These are phyloP conservation scores for Drosophila lutescens DNA, from an alignment of 2,888 invertebrate species.

Conservation along the genomic window DNA sequence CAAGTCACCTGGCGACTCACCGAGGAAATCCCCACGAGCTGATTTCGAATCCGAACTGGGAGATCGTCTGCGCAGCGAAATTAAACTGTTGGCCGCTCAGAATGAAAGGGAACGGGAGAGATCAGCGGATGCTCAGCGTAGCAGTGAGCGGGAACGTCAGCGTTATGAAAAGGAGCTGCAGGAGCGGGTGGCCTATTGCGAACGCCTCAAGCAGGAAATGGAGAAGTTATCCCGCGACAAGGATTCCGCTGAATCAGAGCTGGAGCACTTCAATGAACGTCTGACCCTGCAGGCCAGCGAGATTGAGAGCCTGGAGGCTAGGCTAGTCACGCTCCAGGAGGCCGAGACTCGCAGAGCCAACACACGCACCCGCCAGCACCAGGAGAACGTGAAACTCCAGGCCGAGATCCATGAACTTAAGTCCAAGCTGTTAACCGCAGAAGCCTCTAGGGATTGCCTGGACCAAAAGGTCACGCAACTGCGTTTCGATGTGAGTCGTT, in stretches of 20 bases:
- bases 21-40: slow-evolving; percentile 80
- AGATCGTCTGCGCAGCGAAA: slow-evolving; percentile 85
- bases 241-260: slow-evolving; percentile 79
- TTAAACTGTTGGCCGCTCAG: slow-evolving; percentile 85
- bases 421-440: slow-evolving; percentile 67
- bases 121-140: slow-evolving; percentile 84
- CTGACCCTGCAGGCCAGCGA: slow-evolving; percentile 83
- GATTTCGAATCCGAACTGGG: slow-evolving; percentile 85
- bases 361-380: slow-evolving; percentile 82
- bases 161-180: slow-evolving; percentile 83
- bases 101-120: slow-evolving; percentile 86
- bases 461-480: slow-evolving; percentile 78
- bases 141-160: slow-evolving; percentile 84
- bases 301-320: slow-evolving; percentile 85
- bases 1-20: slow-evolving; percentile 83
- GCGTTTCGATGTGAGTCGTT: slow-evolving; percentile 82
- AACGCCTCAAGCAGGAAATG: slow-evolving; percentile 84
- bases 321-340: slow-evolving; percentile 84
- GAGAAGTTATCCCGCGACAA: slow-evolving; percentile 83
- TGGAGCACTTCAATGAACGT: slow-evolving; percentile 83
- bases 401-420: slow-evolving; percentile 82
- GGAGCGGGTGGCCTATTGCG: slow-evolving; percentile 83
- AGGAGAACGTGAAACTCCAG: slow-evolving; percentile 79
- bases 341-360: slow-evolving; percentile 81
- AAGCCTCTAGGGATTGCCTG: slow-evolving; percentile 75